Conservation (phyloP, 2,888 invertebrate genomes). For the Maniola hyperantus region DNA sequence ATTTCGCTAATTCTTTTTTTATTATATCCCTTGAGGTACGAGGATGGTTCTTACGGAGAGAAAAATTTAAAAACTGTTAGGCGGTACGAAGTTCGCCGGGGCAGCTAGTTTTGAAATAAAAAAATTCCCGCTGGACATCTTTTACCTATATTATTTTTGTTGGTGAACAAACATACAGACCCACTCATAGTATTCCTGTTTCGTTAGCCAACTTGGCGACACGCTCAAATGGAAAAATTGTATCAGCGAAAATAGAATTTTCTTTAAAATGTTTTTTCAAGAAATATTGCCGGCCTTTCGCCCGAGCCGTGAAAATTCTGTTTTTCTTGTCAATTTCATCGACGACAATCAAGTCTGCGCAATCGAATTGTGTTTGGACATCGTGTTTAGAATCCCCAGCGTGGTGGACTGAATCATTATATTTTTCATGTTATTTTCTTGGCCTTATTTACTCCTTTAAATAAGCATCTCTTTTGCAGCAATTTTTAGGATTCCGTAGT, state of each 20-base stretch:
- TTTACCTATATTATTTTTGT: not conserved
- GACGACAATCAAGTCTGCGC: constrained; percentile 36
- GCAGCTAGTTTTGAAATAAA: too few relatives aligned
- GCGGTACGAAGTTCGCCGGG: too few relatives aligned
- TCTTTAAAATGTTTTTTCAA: constrained; percentile 16
- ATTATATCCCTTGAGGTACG: too few relatives aligned
- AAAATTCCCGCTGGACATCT: too few relatives aligned
- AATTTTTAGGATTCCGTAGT: not conserved
- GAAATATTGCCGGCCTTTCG: constrained; percentile 22
- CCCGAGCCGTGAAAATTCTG: constrained; percentile 27
- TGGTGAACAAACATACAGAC: not conserved
- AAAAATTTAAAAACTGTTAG: too few relatives aligned
- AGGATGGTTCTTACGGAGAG: too few relatives aligned
- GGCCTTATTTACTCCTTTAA: too few relatives aligned
- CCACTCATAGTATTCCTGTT: not conserved
- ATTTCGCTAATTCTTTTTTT: too few relatives aligned
- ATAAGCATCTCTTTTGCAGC: not conserved
- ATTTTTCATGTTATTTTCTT: not conserved
- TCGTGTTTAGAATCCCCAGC: constrained; percentile 33
- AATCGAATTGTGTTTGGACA: constrained; percentile 36
- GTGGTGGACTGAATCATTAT: constrained; percentile 9
- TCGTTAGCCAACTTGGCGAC: constrained; percentile 8
- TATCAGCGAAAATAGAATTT: constrained; percentile 21
- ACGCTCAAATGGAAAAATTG: constrained; percentile 9
- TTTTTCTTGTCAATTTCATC: constrained; percentile 36